These are phyloP conservation scores for Drosophila kambysellisi DNA, from an alignment of 2,888 invertebrate genomes.

Conservation along the genomic window DNA sequence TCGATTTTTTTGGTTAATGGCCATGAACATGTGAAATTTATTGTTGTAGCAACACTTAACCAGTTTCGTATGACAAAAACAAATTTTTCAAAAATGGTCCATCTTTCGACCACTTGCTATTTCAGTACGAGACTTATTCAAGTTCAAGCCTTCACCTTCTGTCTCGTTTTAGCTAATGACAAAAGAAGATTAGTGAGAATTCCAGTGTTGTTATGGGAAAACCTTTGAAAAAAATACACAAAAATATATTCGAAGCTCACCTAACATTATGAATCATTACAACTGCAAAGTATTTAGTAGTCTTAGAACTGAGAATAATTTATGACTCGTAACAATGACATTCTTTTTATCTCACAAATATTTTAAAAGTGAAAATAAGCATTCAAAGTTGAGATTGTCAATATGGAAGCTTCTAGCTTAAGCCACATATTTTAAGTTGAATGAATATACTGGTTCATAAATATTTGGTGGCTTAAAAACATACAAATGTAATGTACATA, in stretches of 20 bases:
- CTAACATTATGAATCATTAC: conserved; percentile 1
- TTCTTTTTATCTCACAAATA: no score
- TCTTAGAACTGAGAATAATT: neutral
- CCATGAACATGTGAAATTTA: conserved; percentile 31
- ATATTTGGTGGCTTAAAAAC: neutral
- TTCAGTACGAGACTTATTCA: conserved; percentile 2
- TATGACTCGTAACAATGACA: conserved; percentile 4
- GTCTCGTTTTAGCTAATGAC: neutral
- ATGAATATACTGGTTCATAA: neutral
- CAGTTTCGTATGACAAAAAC: conserved; percentile 12
- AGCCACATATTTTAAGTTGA: neutral
- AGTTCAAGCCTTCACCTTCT: conserved; percentile 24
- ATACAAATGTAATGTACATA: neutral
- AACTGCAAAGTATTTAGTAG: neutral
- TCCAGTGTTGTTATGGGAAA: conserved; percentile 3
- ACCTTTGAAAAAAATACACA: neutral
- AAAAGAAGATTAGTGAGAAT: conserved; percentile 2
- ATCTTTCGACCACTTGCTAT: conserved; percentile 2
- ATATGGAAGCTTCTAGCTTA: no score
- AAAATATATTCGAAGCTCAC: neutral
- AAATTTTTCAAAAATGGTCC: conserved; percentile 10
- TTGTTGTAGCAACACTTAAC: conserved; percentile 7
- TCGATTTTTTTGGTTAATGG: conserved; percentile 14
- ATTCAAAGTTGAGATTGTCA: neutral
- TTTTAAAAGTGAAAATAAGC: neutral